Evolutionary conservation across 2,888 invertebrate genomes (phyloP), one percentile per base, ranked within the genome.

Genomic region (Esperia sulphurella): DNA sequence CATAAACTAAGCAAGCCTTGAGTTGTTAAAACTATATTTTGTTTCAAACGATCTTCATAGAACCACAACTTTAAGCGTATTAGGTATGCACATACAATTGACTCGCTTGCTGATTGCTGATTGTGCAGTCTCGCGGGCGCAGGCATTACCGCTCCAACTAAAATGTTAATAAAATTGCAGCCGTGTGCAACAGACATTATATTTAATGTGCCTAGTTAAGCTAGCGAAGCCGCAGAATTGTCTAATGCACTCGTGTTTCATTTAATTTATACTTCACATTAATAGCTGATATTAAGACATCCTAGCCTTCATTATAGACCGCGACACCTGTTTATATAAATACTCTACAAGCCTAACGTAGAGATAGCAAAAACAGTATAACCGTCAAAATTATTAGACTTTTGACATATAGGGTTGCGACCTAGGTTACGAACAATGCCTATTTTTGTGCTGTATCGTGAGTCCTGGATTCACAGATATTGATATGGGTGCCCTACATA

Each of bases 91-190:
- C 59, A 60, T 62, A 66, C 65, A 78, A 75, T 75, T 73, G 74
- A 76, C 69, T 68, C 60, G 63, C 65, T 57, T 61, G 53, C 60
- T 68, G 76, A 72, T 77, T 75, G 66, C 71, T 64, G 72, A 76
- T 78, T 75, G 73, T 76, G 63, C 54, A 72, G 68, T 61, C 63
- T 65, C 63, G 60, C 59, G 52, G 57, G 60, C 53, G 59, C 63
- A 52, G 51, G 59, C 61, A 61, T 62, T 61, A 57, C 64, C 65
- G 63, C 64, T 65, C 68, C 69, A 63, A 71, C 72, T 78, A 72
- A 77, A 79, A 82, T 76, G 75, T 73, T 74, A 73, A 83, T 79
- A 80, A 81, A 81, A 82, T 81, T 75, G 66, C 72, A 66, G 65
- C 66, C 60, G 65, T 70, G 68, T 71, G 67, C 75, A 66, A 71